Base-by-base conservation (phyloP, 2,888 invertebrate species). In the Emmelina monodactyla region DNA sequence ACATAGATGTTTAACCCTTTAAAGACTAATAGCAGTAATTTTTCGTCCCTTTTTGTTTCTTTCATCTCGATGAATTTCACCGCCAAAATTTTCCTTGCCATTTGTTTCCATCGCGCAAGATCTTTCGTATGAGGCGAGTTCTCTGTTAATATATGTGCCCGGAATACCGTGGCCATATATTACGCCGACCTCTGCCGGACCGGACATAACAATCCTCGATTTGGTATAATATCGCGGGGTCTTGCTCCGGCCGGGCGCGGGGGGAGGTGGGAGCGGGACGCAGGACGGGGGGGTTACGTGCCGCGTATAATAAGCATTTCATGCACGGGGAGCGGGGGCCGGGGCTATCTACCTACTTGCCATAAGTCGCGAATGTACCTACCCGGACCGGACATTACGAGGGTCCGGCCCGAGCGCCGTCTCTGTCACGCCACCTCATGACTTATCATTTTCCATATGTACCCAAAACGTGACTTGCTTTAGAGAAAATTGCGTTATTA, bases 271-370 rank as follows among this genome's bases (percentile, higher is more conserved):
- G 70, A 70, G 70, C 56, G 65, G 62, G 65, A 49, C 52, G 45
- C 55, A 48, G 47, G 50, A 50, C 53, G 44, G 47, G 58, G 56
- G 58, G 56, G 64, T 60, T 64, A 55, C 81, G 82, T 81, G 82
- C 80, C 80, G 73, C 75, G 82, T 79, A 82, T 81, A 81, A 82
- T 82, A 82, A 82, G 81, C 80, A 82, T 79, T 80, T 83, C 83
- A 84, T 83, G 83, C 82, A 79, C 67, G 75, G 76, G 80, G 68
- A 52, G 67, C 58, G 67, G 65, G 70, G 60, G 71, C 69, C 68
- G 70, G 69, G 58, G 67, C 60, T 66, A 67, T 68, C 70, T 72
- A 76, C 76, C 73, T 68, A 72, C 70, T 72, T 70, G 66, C 73
- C 71, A 78, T 76, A 76, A 79, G 78, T 75, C 75, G 76, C 73